Conservation (phyloP, 2,113 vertebrate genomes). For the Lipophrys pholis region DNA sequence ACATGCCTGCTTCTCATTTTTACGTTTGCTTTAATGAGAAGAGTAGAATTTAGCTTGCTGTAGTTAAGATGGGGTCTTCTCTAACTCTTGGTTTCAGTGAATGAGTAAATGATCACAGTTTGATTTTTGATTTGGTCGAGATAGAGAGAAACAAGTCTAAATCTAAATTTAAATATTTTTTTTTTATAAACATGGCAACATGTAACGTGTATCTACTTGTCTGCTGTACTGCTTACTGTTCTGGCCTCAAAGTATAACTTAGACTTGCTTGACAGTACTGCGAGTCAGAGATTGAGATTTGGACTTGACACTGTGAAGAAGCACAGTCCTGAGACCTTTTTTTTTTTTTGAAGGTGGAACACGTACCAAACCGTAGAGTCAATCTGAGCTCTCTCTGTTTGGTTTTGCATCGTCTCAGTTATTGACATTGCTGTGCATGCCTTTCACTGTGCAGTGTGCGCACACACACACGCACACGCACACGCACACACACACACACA, state of each 20-base stretch:
- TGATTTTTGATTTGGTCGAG: too few relatives aligned
- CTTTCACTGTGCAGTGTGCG: slow-evolving; percentile 49
- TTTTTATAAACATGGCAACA: too few relatives aligned
- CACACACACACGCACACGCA: slow-evolving; percentile 43
- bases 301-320: slow-evolving; percentile 18
- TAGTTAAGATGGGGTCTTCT: too few relatives aligned
- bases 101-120: too few relatives aligned
- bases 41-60: too few relatives aligned
- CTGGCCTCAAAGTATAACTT: slow-evolving; percentile 1
- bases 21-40: too few relatives aligned
- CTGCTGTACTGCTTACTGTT: slow-evolving; percentile 25
- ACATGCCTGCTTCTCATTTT: too few relatives aligned
- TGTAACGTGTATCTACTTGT: too few relatives aligned
- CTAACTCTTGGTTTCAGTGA: too few relatives aligned
- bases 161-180: too few relatives aligned
- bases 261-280: not conserved
- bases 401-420: slow-evolving; percentile 70
- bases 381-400: slow-evolving; percentile 71
- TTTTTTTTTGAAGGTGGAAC: slow-evolving; percentile 21
- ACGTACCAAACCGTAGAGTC: slow-evolving; percentile 31
- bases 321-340: slow-evolving; percentile 18
- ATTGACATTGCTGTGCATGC: slow-evolving; percentile 71
- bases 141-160: too few relatives aligned
- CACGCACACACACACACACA: slow-evolving; percentile 44
- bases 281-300: not conserved